Evolutionary conservation across 2,797 vertebrate species (phyloP).

Genomic region (Rhinoraja longicauda): DNA sequence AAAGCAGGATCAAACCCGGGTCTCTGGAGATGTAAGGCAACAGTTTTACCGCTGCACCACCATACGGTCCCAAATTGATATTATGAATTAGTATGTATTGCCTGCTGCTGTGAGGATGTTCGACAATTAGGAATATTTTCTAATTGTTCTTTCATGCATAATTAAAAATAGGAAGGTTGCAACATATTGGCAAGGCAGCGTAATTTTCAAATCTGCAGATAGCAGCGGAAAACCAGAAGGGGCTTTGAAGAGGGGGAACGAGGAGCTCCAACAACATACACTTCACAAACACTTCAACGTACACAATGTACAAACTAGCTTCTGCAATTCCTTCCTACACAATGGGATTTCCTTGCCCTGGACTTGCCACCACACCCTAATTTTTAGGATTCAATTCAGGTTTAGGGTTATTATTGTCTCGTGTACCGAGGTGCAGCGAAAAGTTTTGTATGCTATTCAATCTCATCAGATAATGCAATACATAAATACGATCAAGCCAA

Average conservation of each 20-base stretch:
- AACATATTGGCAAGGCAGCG: not conserved
- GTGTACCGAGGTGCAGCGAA: too few relatives aligned
- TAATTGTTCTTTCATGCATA: not conserved
- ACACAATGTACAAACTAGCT: too few relatives aligned
- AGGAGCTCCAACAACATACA: not conserved
- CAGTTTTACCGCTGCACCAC: too few relatives aligned
- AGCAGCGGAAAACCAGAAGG: not conserved
- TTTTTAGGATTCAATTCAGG: too few relatives aligned
- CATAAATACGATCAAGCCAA: too few relatives aligned
- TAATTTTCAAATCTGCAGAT: not conserved
- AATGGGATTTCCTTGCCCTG: not conserved
- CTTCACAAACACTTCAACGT: too few relatives aligned
- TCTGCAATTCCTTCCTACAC: not conserved
- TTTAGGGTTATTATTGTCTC: too few relatives aligned
- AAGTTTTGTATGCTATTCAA: too few relatives aligned
- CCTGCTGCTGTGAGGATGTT: not conserved
- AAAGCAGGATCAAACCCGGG: too few relatives aligned
- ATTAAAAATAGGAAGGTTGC: not conserved
- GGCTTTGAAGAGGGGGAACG: not conserved
- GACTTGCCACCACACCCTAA: not conserved
- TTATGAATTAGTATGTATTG: not conserved
- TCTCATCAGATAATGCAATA: too few relatives aligned
- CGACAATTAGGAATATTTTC: not conserved
- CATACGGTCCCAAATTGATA: too few relatives aligned
- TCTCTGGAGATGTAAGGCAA: too few relatives aligned